Conservation (phyloP, 37 sponge, comb jelly and placozoan genomes). For the Aplysina aerophoba region DNA sequence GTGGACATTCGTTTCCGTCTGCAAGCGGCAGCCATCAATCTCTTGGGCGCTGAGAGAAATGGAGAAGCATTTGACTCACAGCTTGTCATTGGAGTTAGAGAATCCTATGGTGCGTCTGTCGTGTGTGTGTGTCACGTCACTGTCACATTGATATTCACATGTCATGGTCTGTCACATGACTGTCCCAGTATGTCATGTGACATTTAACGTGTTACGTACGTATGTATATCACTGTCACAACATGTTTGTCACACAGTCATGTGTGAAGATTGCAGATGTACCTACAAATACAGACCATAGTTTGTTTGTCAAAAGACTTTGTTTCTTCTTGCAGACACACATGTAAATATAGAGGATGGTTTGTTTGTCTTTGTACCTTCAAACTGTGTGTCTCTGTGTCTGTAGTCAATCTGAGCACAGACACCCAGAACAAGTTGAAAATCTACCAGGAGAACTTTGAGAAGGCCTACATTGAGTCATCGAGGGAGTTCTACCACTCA, state of each 20-base stretch:
- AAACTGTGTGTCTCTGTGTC: neutral
- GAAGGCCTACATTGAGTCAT: conserved; percentile 63
- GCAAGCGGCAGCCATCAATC: conserved; percentile 79
- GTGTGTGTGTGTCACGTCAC: neutral
- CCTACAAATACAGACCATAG: no score
- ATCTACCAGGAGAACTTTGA: conserved; percentile 92
- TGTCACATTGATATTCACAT: no score
- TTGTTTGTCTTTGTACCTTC: neutral
- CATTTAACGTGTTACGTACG: no score
- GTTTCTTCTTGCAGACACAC: no score
- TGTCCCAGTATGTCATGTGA: no score
- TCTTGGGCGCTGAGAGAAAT: conserved; percentile 72
- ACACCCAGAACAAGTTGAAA: conserved; percentile 62
- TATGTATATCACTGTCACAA: no score
- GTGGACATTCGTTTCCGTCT: conserved; percentile 59
- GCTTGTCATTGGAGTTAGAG: conserved; percentile 85
- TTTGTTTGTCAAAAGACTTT: no score
- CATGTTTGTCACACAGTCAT: no score
- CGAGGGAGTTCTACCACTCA: conserved; percentile 72
- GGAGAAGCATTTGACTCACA: conserved; percentile 89
- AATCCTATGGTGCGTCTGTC: conserved; percentile 79
- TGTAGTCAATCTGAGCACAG: conserved; percentile 85
- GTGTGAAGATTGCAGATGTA: no score
- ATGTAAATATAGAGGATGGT: no score
- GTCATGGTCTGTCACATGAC: no score